These are phyloP conservation scores for Cricetomys ansorgei DNA, from an alignment of 2,113 vertebrate species.

Conservation along the genomic window DNA sequence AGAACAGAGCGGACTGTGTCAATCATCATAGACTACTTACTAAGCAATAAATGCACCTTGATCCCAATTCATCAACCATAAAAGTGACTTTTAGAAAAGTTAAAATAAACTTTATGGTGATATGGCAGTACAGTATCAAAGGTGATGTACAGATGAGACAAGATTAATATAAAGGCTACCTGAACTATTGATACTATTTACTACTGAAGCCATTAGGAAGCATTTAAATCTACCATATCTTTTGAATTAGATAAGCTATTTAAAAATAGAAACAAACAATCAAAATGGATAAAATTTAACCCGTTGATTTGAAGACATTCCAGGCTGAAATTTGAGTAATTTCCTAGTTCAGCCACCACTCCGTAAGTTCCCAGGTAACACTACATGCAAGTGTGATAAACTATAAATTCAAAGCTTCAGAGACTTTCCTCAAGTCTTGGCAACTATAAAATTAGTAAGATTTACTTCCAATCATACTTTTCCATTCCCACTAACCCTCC, in stretches of 20 bases:
- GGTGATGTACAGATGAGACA: background rate
- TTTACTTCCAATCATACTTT: conserved; percentile 23
- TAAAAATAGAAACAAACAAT: conserved; percentile 42
- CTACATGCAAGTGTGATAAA: background rate
- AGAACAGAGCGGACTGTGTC: background rate
- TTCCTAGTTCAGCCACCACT: background rate
- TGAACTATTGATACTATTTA: conserved; percentile 14
- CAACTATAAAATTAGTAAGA: conserved; percentile 15
- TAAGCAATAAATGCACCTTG: conserved; percentile 1
- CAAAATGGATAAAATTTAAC: conserved; percentile 3
- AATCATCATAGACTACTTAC: background rate
- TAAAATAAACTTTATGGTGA: background rate
- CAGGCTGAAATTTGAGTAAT: background rate
- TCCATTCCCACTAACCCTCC: background rate
- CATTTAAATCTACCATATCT: conserved; percentile 1
- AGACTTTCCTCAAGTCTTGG: background rate
- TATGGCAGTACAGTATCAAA: background rate
- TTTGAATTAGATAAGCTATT: conserved; percentile 14
- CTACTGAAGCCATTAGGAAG: background rate
- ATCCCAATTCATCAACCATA: conserved; percentile 1
- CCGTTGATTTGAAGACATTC: conserved; percentile 37
- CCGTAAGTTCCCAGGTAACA: conserved; percentile 6
- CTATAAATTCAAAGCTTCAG: background rate
- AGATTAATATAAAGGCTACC: background rate
- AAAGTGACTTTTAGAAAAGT: conserved; percentile 22